These are phyloP conservation scores for Aurelia sp. DNA, from an alignment of 30 jellyfish, hydroid and myxozoan species.

Conservation along the genomic window DNA sequence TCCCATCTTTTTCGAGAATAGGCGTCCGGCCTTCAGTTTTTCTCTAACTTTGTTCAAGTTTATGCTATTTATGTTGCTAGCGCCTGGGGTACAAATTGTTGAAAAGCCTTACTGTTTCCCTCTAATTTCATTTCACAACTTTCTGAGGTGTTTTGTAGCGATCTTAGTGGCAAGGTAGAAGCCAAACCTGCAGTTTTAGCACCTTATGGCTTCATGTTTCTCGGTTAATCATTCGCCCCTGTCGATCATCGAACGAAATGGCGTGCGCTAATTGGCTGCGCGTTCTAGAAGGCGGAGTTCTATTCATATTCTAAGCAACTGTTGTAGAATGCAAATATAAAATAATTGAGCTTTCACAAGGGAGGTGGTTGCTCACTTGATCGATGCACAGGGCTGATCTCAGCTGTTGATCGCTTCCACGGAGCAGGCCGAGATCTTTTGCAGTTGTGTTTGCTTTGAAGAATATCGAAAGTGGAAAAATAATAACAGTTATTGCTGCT, in stretches of 20 bases:
- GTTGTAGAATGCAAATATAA: constrained; percentile 72
- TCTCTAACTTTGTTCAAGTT: constrained; percentile 18
- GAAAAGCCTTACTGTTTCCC: constrained; percentile 14
- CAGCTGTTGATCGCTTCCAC: constrained; percentile 62
- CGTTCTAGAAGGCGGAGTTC: constrained; percentile 76
- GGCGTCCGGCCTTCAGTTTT: constrained; percentile 38
- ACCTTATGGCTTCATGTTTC: constrained; percentile 43
- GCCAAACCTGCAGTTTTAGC: constrained; percentile 63
- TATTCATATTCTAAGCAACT: constrained; percentile 76
- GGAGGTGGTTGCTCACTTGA: constrained; percentile 83
- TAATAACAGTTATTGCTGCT: too few relatives aligned
- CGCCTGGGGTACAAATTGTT: not conserved
- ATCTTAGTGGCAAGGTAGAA: constrained; percentile 34
- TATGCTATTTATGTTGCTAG: not conserved
- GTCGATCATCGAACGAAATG: constrained; percentile 76
- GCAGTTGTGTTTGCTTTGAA: constrained; percentile 13
- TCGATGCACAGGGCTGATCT: constrained; percentile 74
- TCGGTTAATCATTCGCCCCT: constrained; percentile 53
- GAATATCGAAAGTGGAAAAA: too few relatives aligned
- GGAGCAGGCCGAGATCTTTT: constrained; percentile 66
- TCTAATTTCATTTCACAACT: not conserved
- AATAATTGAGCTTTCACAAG: constrained; percentile 49
- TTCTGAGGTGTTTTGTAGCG: not conserved
- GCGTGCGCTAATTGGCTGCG: constrained; percentile 75
- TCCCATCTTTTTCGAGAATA: constrained; percentile 33